These are phyloP conservation scores for Echeneis naucrates DNA, from an alignment of 2,797 vertebrate genomes.

Conservation along the genomic window DNA sequence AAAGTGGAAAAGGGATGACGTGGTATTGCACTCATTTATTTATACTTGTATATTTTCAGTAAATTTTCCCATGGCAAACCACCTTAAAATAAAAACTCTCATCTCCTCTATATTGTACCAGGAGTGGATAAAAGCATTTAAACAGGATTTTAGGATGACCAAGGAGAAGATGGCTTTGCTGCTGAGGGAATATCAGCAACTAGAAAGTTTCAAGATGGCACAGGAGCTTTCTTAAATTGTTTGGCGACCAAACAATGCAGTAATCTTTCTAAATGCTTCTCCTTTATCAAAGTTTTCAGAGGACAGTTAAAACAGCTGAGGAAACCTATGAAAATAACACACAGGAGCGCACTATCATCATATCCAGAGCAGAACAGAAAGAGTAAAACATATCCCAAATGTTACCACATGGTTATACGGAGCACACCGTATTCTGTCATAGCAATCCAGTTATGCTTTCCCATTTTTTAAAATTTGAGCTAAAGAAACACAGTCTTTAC, in stretches of 20 bases:
- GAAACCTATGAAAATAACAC: slow-evolving; percentile 77
- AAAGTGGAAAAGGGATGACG: slow-evolving; percentile 67
- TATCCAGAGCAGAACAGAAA: slow-evolving; percentile 81
- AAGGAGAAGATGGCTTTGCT: slow-evolving; percentile 86
- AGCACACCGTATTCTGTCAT: background rate
- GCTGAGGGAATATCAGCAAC: slow-evolving; percentile 86
- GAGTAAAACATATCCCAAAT: slow-evolving; percentile 52
- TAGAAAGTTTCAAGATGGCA: slow-evolving; percentile 87
- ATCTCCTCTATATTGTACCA: slow-evolving; percentile 44
- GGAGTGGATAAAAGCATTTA: slow-evolving; percentile 74
- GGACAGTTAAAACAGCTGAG: slow-evolving; percentile 85
- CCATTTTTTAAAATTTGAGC: slow-evolving; percentile 31
- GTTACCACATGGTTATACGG: background rate
- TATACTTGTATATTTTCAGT: background rate
- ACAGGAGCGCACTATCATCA: slow-evolving; percentile 80
- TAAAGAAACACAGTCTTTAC: slow-evolving; percentile 16
- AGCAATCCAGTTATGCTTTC: background rate
- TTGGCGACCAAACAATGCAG: background rate
- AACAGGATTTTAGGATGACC: slow-evolving; percentile 77
- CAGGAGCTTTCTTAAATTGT: slow-evolving; percentile 68
- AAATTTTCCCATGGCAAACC: background rate
- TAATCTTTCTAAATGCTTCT: slow-evolving; percentile 6
- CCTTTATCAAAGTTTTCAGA: slow-evolving; percentile 51
- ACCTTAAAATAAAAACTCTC: background rate
- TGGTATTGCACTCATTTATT: background rate